A percentile compares a stretch with the other conserved stretches of the same genome.
These are phyloP conservation scores for Haliclystus octoradiatus DNA, from an alignment of 30 jellyfish, hydroid and myxozoan genomes.

Conservation along the genomic window DNA sequence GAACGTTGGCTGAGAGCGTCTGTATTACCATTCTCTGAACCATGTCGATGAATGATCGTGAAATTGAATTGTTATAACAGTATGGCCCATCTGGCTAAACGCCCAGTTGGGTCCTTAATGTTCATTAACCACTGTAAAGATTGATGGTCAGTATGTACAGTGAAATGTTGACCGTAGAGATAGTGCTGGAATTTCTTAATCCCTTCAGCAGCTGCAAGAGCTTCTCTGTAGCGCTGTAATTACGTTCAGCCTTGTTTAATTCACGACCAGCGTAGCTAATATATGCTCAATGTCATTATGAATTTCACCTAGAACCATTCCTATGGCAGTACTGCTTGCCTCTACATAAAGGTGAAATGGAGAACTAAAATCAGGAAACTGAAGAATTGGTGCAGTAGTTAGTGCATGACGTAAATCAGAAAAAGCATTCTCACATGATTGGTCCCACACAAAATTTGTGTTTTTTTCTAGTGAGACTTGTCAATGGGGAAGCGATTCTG, in stretches of 20 bases:
- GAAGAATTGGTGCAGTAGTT: conserved; percentile 27
- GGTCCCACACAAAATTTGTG: conserved; percentile 19
- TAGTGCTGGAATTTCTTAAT: conserved; percentile 24
- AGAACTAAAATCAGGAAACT: conserved; percentile 13
- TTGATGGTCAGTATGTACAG: conserved; percentile 22
- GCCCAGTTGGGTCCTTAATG: conserved; percentile 22
- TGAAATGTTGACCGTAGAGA: conserved; percentile 18
- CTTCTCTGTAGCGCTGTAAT: conserved; percentile 38
- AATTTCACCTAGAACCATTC: conserved; percentile 32
- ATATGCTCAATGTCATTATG: conserved; percentile 19
- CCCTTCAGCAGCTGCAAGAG: conserved; percentile 39
- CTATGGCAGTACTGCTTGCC: conserved; percentile 45
- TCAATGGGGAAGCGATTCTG: conserved; percentile 24
- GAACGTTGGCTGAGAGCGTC: conserved; percentile 19
- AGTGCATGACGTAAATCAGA: conserved; percentile 2
- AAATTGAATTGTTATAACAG: conserved; percentile 25
- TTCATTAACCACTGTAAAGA: conserved; percentile 25
- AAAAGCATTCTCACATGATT: conserved; percentile 12
- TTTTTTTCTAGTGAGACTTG: conserved; percentile 6
- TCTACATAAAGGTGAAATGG: conserved; percentile 35
- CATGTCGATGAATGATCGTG: conserved; percentile 35
- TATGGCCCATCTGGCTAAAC: conserved; percentile 41
- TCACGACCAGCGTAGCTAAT: conserved; percentile 30
- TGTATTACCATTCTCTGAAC: conserved; percentile 16
- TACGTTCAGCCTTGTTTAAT: conserved; percentile 13